Percentiles rank a stretch among this genome's conserved stretches.
Conservation (phyloP, 2,113 vertebrate genomes). For the Grus americana region DNA sequence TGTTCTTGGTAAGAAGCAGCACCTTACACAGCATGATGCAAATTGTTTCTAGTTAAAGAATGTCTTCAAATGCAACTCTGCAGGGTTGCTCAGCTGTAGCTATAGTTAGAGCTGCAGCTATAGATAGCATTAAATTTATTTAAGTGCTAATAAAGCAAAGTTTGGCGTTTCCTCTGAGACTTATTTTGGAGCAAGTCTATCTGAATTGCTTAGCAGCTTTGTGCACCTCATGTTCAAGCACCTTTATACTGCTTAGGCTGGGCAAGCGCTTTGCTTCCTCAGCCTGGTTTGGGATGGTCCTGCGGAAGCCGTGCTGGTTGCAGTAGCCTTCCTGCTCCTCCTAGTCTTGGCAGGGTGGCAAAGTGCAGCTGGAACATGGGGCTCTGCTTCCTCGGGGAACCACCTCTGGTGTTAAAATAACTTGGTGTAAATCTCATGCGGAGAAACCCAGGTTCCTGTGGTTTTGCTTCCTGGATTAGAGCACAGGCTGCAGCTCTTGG, state of each 20-base stretch:
- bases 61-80: slow-evolving; percentile 41
- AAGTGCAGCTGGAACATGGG: neutral
- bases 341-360: neutral
- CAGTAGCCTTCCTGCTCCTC: neutral
- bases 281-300: neutral
- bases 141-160: slow-evolving; percentile 42
- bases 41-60: slow-evolving; percentile 59
- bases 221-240: neutral
- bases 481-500: rapidly evolving
- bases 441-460: neutral
- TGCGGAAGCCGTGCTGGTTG: neutral
- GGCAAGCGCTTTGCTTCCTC: neutral
- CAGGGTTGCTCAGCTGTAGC: slow-evolving; percentile 35
- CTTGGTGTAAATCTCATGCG: neutral
- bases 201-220: neutral
- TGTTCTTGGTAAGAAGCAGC: neutral
- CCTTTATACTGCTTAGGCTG: neutral
- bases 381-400: neutral
- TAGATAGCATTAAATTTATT: slow-evolving; percentile 48
- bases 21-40: slow-evolving; percentile 51
- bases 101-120: slow-evolving; percentile 47
- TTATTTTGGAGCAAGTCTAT: slow-evolving; percentile 11
- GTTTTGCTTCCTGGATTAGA: neutral
- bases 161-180: neutral
- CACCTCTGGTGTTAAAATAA: neutral